A percentile compares a stretch with the other conserved stretches of the same genome.
phyloP scores from a whole-genome alignment of 2,888 invertebrate species.

The Endomychus coccineus region DNA sequence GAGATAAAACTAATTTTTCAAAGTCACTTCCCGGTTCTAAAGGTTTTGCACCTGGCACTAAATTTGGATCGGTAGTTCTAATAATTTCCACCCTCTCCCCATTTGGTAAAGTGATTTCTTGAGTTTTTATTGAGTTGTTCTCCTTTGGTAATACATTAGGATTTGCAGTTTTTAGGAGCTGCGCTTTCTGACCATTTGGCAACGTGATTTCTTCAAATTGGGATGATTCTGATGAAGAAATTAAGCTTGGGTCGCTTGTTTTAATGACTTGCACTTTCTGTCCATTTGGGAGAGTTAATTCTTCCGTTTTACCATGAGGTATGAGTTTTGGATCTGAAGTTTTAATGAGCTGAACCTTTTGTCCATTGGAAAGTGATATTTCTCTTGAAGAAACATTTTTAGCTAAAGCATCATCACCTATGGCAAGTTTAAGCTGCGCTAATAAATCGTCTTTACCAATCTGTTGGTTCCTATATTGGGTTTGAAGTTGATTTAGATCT shows the following conservation, averaged over 20 bases:
- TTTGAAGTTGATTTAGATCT: slow-evolving; percentile 38
- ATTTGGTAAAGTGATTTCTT: slow-evolving; percentile 38
- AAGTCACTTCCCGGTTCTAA: slow-evolving; percentile 41
- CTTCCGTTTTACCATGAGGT: slow-evolving; percentile 18
- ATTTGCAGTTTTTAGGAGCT: slow-evolving; percentile 50
- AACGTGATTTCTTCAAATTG: slow-evolving; percentile 63
- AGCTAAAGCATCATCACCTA: slow-evolving; percentile 56
- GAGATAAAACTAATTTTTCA: slow-evolving; percentile 39
- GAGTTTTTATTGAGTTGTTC: slow-evolving; percentile 32
- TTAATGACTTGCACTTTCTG: slow-evolving; percentile 62
- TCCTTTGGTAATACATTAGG: slow-evolving; percentile 34
- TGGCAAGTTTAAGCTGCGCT: slow-evolving; percentile 65
- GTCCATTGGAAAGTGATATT: slow-evolving; percentile 65
- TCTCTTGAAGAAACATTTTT: slow-evolving; percentile 68
- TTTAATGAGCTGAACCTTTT: slow-evolving; percentile 62
- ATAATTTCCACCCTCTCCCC: slow-evolving; percentile 40
- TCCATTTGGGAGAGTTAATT: slow-evolving; percentile 52
- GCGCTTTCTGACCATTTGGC: slow-evolving; percentile 65
- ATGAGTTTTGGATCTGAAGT: slow-evolving; percentile 52
- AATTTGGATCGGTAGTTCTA: slow-evolving; percentile 62
- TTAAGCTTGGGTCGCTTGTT: slow-evolving; percentile 22
- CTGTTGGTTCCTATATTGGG: slow-evolving; percentile 46
- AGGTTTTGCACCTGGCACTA: slow-evolving; percentile 46
- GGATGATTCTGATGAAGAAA: slow-evolving; percentile 18
- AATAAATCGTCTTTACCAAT: slow-evolving; percentile 64